These are phyloP conservation scores for Homarus gammarus DNA, from an alignment of 2,888 invertebrate genomes.

Conservation along the genomic window DNA sequence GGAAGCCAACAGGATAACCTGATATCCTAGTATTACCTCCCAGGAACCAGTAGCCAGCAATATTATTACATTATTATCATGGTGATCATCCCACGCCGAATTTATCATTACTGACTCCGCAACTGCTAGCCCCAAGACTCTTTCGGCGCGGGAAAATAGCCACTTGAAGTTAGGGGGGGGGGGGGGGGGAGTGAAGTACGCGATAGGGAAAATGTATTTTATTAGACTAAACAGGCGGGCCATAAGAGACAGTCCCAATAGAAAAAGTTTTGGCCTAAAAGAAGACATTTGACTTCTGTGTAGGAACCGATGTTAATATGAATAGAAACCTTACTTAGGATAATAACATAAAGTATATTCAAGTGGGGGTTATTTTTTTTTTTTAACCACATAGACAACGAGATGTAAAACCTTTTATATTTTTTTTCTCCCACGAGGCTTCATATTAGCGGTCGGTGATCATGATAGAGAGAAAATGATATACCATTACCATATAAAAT, in stretches of 20 bases:
- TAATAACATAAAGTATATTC: too few species aligned
- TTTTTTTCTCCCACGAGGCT: too few species aligned
- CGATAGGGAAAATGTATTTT: background rate
- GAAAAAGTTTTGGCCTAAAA: conserved; percentile 1
- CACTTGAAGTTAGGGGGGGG: background rate
- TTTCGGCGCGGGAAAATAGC: background rate
- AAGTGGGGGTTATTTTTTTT: too few species aligned
- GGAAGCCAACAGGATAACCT: background rate
- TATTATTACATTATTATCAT: conserved; percentile 12
- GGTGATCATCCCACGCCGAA: background rate
- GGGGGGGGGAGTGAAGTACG: background rate
- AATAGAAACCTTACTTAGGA: too few species aligned
- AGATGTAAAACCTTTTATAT: too few species aligned
- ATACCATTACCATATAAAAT: background rate
- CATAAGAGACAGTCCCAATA: background rate
- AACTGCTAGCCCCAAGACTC: conserved; percentile 1
- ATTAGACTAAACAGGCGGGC: background rate
- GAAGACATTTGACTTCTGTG: too few species aligned
- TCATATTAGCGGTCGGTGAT: too few species aligned
- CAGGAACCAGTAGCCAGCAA: conserved; percentile 2
- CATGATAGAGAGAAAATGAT: background rate
- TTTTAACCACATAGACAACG: too few species aligned
- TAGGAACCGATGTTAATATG: too few species aligned
- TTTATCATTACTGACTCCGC: conserved; percentile 19
- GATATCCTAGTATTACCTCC: conserved; percentile 11